These are phyloP conservation scores for Chrysolina oricalcia DNA, from an alignment of 2,888 invertebrate species.

Conservation along the genomic window DNA sequence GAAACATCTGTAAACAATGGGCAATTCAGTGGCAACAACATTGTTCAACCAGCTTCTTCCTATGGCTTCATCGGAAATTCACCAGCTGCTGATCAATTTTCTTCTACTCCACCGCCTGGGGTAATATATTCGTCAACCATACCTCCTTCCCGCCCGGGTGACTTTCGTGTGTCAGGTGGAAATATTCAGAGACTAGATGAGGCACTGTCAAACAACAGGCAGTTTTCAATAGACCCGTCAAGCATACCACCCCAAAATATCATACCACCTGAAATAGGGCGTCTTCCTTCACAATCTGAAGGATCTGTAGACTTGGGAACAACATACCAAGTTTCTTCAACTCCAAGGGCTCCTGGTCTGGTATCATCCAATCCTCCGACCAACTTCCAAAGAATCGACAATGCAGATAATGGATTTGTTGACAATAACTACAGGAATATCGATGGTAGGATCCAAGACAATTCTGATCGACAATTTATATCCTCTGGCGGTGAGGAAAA, in stretches of 20 bases:
- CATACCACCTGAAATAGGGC: conserved; percentile 53
- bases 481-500: background rate
- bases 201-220: conserved; percentile 24
- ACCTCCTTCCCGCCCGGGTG: background rate
- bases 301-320: conserved; percentile 31
- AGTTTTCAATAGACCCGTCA: conserved; percentile 39
- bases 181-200: conserved; percentile 21
- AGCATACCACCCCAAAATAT: conserved; percentile 49
- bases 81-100: background rate
- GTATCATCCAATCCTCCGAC: conserved; percentile 25
- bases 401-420: conserved; percentile 18
- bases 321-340: conserved; percentile 35
- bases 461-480: conserved; percentile 11
- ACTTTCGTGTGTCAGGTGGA: background rate
- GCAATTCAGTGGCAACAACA: background rate
- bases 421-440: conserved; percentile 2
- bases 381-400: conserved; percentile 47
- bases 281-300: conserved; percentile 28
- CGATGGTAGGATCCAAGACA: conserved; percentile 26
- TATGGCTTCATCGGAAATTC: background rate
- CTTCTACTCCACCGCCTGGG: conserved; percentile 2
- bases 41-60: conserved; percentile 3
- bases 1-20: background rate
- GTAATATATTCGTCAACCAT: background rate
- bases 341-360: conserved; percentile 38